A percentile compares a stretch with the other conserved stretches of the same genome.
phyloP scores from a whole-genome alignment of 2,888 invertebrate species.

The Gastracanthus pulcherrimus region DNA sequence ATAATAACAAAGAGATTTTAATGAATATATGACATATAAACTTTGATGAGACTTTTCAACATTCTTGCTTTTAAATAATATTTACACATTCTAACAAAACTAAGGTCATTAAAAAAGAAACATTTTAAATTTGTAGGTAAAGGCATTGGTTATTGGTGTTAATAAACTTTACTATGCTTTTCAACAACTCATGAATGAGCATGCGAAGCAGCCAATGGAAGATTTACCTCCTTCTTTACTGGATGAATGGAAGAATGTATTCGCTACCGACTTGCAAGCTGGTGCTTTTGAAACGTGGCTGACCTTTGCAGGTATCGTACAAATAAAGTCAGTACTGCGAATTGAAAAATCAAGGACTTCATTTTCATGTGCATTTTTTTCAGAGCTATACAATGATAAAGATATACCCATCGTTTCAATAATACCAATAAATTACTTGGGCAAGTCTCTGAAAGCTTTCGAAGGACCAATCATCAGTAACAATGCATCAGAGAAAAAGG shows the following conservation, averaged over 20 bases:
- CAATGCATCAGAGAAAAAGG: conserved; percentile 35
- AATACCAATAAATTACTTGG: conserved; percentile 68
- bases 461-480: conserved; percentile 66
- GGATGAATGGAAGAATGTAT: conserved; percentile 89
- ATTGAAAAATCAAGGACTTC: not conserved
- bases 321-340: not conserved
- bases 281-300: conserved; percentile 80
- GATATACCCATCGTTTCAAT: conserved; percentile 61
- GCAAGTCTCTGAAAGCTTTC: conserved; percentile 69
- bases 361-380: conserved; percentile 30
- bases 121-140: conserved; percentile 78
- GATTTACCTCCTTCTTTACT: conserved; percentile 75
- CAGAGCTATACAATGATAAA: conserved; percentile 66
- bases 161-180: conserved; percentile 78
- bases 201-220: conserved; percentile 73
- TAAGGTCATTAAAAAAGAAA: not conserved
- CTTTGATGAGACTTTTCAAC: no score
- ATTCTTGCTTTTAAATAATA: no score
- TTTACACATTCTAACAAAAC: no score
- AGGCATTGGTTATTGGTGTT: conserved; percentile 78
- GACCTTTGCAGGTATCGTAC: conserved; percentile 67
- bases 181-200: conserved; percentile 75
- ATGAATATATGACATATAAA: no score
- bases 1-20: not conserved
- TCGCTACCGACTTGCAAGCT: conserved; percentile 82